Base-by-base conservation (phyloP, 2,797 vertebrate species). In the Myotis vivesi region DNA sequence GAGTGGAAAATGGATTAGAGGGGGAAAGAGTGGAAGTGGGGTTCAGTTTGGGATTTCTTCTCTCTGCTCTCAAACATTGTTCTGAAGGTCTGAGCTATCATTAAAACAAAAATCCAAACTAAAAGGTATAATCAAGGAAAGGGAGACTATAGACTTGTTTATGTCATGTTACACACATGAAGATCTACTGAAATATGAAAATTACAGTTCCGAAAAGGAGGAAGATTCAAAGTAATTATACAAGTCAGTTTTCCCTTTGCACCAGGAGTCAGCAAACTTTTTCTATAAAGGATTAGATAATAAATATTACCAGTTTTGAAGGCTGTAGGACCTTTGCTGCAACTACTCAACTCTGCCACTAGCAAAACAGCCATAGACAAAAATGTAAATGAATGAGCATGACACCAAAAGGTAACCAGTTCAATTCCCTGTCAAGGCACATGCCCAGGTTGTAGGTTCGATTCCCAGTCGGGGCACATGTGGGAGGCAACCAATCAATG, bases 81-180 rank as follows among this genome's bases (percentile, higher is more conserved):
- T 85, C 62, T 95, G 20, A 76, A 90, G 36, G 19, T 75, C 13
- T 89, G 41, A 80, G 33, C n/a, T 75, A 87, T 51, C 44, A 79
- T 28, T 79, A 86, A 92, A 91, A 85, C 10, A 38, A 79, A 85
- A 89, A 73, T 69, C 41, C 44, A 68, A 94, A 89, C 20, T 81
- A 68, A 89, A 46, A 77, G 28, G 25, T 66, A 72, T 55, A 89
- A 80, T 85, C 53, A 92, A 82, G 76, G 30, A 94, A 95, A 86
- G 28, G 1, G 80, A 92, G 33, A 86, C n/a, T 87, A 51, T 13
- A 88, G 57, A 75, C 64, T 73, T 92, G 57, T 79, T 89, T 88
- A 73, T 19, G 4, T 80, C 46, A 49, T 5, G n/a, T n/a, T 25
- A 92, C 8, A 92, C 25, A 86, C 13, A 72, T 1, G 4, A n/a